These are phyloP conservation scores for Asobara japonica DNA, from an alignment of 1,140 invertebrate species.

Conservation along the genomic window DNA sequence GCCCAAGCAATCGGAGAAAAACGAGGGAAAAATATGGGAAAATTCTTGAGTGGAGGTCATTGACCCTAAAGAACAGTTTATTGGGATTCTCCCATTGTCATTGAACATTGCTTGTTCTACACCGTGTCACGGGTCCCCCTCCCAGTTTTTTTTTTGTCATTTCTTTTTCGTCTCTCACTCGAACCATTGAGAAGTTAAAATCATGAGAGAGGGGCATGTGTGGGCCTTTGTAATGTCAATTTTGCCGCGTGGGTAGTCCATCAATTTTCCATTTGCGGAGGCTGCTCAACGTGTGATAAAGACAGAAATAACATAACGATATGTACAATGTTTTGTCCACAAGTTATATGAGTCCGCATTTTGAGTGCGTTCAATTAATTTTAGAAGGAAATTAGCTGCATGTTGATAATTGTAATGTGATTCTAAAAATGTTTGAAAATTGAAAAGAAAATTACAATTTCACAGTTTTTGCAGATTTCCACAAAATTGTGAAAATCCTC, in stretches of 20 bases:
- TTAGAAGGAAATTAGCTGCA: too few relatives aligned
- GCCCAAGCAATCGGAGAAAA: too few relatives aligned
- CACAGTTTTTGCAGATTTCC: too few relatives aligned
- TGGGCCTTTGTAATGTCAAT: constrained; percentile 13
- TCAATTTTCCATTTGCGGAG: constrained; percentile 21
- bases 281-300: constrained; percentile 13
- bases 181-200: background rate
- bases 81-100: background rate
- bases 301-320: background rate
- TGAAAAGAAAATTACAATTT: too few relatives aligned
- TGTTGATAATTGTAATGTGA: background rate
- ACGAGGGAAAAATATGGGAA: background rate
- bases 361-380: background rate
- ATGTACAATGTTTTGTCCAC: background rate
- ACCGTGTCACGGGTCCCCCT: background rate
- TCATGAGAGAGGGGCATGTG: background rate
- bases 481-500: too few relatives aligned
- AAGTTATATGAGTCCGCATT: background rate
- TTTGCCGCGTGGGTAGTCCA: constrained; percentile 12
- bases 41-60: background rate
- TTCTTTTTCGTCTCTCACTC: background rate
- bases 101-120: constrained; percentile 4
- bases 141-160: background rate
- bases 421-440: too few relatives aligned
- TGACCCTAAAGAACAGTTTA: background rate